Base-by-base conservation (phyloP, 2,113 vertebrate genomes). In the Corapipo altera region DNA sequence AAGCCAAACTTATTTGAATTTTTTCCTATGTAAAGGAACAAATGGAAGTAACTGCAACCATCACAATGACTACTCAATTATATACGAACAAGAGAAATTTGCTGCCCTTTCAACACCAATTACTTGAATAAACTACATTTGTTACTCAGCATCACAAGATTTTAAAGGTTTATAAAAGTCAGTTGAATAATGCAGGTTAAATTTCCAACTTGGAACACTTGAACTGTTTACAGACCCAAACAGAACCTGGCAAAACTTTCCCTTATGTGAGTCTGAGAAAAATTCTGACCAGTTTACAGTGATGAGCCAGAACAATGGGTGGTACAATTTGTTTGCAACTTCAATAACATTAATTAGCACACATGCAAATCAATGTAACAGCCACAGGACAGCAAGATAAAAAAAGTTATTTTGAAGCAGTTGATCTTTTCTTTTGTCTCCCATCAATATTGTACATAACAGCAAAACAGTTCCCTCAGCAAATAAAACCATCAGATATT, bases 391-490 rank as follows among this genome's bases (percentile, higher is more conserved):
- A 28, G 51, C 15, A 22, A 82, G 58, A 79, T 52, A 11, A 32
- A 79, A 46, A 61, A 89, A 44, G 43, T 67, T 62, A 39, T 83
- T 94, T 59, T 88, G 48, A 84, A 88, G 78, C 7, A 71, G 85
- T 19, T 55, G 62, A 89, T 74, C 33, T 70, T 66, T 79, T 61
- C 69, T 89, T 93, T 93, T 91, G 71, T 89, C 55, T 94, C 15
- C 33, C 71, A 82, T 92, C 75, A 91, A 83, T 80, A 85, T 30
- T 91, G 65, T 64, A 85, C 39, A 55, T 35, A 88, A 62, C 71
- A 91, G 84, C 84, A 91, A 79, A 96, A 67, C 37, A 64, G 44
- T 88, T 80, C 92, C 85, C 59, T 67, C 78, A 74, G 79, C 87
- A 88, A 88, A 72, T 11, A 33, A 59, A 92, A 33, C 54, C 66